Evolutionary conservation across 2,888 invertebrate species (phyloP).

Genomic region (Drosophila yooni): DNA sequence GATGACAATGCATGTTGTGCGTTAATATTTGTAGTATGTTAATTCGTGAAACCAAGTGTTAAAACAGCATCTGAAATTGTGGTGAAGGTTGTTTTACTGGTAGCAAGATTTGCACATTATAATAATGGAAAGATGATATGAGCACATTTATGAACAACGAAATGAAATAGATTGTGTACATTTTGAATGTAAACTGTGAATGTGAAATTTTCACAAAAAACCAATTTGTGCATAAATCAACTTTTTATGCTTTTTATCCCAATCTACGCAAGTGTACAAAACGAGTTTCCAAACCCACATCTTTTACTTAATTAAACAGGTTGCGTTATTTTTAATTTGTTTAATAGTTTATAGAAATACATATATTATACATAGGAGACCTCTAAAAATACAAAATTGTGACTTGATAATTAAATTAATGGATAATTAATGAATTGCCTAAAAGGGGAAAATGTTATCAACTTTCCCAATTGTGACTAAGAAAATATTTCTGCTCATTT

Average conservation of each 20-base stretch:
- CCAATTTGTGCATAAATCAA: background rate
- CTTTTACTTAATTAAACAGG: background rate
- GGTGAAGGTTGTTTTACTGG: constrained; percentile 40
- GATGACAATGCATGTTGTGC: constrained; percentile 58
- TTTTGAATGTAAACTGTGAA: background rate
- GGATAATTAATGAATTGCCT: too few species aligned
- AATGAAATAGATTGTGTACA: constrained; percentile 11
- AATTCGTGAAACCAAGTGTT: constrained; percentile 62
- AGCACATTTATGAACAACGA: constrained; percentile 2
- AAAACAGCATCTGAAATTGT: constrained; percentile 44
- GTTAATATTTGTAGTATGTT: constrained; percentile 52
- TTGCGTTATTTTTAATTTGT: background rate
- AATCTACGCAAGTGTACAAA: background rate
- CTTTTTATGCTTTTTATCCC: background rate
- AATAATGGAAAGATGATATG: constrained; percentile 13
- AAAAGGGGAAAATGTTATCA: background rate
- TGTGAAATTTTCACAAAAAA: background rate
- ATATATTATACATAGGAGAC: background rate
- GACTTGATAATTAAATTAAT: background rate
- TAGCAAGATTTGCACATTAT: constrained; percentile 32
- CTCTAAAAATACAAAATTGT: background rate
- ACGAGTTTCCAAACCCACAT: background rate
- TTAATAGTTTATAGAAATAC: background rate
- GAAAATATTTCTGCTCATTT: background rate
- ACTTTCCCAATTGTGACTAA: background rate